Percentiles rank a stretch among this genome's conserved stretches.
Evolutionary conservation across 2,113 vertebrate genomes (phyloP).

Genomic region (Chionis minor): DNA sequence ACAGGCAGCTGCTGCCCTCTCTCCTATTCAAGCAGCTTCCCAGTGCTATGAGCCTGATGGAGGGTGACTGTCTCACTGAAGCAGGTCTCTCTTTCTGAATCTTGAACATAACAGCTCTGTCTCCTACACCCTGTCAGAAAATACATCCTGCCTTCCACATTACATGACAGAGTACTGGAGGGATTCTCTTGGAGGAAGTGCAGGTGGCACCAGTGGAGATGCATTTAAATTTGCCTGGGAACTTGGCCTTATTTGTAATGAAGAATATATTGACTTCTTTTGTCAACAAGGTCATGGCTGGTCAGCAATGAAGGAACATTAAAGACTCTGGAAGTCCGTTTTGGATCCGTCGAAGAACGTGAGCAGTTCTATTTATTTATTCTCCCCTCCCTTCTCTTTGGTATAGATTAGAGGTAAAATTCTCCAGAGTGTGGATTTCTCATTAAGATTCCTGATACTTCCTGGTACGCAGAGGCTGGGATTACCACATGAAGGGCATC

Average conservation of each 20-base stretch:
- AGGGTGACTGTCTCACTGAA: background rate
- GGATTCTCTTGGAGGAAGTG: background rate
- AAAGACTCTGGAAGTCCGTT: background rate
- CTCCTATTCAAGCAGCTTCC: background rate
- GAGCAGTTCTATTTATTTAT: conserved; percentile 5
- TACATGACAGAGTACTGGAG: background rate
- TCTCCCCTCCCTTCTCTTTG: background rate
- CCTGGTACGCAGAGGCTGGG: background rate
- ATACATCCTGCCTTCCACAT: background rate
- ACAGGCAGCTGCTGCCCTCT: background rate
- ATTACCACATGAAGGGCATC: conserved; percentile 57
- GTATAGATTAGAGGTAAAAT: conserved; percentile 5
- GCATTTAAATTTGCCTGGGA: background rate
- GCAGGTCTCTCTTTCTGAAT: background rate
- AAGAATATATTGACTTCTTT: background rate
- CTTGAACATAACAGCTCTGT: background rate
- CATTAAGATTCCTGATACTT: background rate
- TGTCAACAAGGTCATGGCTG: background rate
- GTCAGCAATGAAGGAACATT: background rate
- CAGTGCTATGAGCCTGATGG: background rate
- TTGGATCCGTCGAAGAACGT: background rate
- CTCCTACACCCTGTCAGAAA: background rate
- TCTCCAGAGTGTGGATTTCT: background rate
- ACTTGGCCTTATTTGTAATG: background rate
- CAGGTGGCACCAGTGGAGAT: background rate